Conservation (phyloP, 1,140 invertebrate genomes). For the Conus ventricosus region DNA sequence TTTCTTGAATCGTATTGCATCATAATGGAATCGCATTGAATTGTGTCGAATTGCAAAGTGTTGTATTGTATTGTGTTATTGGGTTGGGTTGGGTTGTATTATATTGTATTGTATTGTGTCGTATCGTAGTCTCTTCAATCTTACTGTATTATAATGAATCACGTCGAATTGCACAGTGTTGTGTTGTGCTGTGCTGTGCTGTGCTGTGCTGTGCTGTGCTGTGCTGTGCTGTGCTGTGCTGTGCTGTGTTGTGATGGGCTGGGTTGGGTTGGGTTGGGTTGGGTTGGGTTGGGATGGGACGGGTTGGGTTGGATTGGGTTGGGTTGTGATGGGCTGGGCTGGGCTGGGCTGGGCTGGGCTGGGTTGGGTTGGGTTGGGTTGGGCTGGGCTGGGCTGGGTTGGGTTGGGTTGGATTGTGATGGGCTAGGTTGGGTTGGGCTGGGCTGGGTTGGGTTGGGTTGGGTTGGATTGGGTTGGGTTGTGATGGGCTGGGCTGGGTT, state of each 20-base stretch:
- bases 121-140: slow-evolving; percentile 16
- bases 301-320: no score
- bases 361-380: no score
- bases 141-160: slow-evolving; percentile 53
- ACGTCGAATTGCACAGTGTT: slow-evolving; percentile 51
- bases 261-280: slow-evolving; percentile 39
- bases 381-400: no score
- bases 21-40: no score
- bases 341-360: no score
- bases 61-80: not conserved
- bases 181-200: slow-evolving; percentile 57
- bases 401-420: no score
- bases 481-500: no score
- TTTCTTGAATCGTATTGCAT: no score
- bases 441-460: no score
- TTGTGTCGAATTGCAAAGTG: not conserved
- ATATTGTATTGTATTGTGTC: not conserved
- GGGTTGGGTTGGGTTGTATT: not conserved
- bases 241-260: slow-evolving; percentile 49
- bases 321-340: no score
- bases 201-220: slow-evolving; percentile 53
- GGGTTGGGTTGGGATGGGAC: not conserved
- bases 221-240: slow-evolving; percentile 55
- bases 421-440: no score
- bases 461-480: no score